phyloP scores from a whole-genome alignment of 2,113 vertebrate genomes.

The Pedionomus torquatus region DNA sequence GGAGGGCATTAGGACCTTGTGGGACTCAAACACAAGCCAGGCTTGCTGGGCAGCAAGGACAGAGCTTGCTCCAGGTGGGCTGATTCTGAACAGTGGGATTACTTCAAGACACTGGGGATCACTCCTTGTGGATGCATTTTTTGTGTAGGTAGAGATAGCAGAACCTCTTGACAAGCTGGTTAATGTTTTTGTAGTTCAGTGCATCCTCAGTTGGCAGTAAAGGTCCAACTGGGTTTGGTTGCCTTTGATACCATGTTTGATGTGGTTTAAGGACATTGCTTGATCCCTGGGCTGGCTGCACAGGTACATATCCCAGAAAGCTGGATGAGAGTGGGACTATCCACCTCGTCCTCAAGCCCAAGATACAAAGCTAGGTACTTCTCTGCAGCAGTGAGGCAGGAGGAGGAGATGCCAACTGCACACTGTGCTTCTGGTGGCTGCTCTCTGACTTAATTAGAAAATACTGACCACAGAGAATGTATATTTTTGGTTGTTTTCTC shows the following conservation, averaged over 20 bases:
- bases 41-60: not conserved
- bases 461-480: not conserved
- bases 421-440: not conserved
- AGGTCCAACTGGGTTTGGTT: not conserved
- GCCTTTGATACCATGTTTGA: not conserved
- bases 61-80: not conserved
- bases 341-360: not conserved
- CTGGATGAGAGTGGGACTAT: not conserved
- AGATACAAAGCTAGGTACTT: fast-evolving
- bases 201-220: not conserved
- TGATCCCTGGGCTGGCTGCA: not conserved
- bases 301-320: not conserved
- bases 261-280: not conserved
- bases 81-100: not conserved
- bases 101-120: not conserved
- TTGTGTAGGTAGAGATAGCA: not conserved
- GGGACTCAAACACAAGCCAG: not conserved
- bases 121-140: not conserved
- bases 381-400: not conserved
- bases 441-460: not conserved
- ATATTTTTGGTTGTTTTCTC: not conserved
- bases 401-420: not conserved
- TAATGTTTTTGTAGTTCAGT: not conserved
- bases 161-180: not conserved
- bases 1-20: fast-evolving